Evolutionary conservation across 2,888 invertebrate genomes (phyloP), one percentile per base, ranked within the genome.

Genomic region (Campoletis raptor): DNA sequence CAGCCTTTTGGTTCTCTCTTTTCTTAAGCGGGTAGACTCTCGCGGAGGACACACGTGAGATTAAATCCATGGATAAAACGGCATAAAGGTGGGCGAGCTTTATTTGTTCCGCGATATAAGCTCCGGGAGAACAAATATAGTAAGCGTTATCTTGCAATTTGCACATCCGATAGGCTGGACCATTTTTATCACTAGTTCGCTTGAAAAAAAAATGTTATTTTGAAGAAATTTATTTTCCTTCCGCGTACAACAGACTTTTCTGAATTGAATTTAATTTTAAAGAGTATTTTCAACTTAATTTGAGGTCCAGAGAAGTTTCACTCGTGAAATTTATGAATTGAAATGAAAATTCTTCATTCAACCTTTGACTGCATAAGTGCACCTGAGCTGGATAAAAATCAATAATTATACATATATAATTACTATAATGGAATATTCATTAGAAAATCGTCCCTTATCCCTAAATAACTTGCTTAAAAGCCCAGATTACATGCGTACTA

Each of bases 41-140:
- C 73, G 21, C 37, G 73, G 37, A 74, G 57, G 66, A 72, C 82
- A 86, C 80, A 86, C 85, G 67, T 37, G 81, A 83, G 86, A 86
- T 86, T 78, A 81, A 86, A 86, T 86, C 86, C 81, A 21, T 69
- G 86, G 84, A 86, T 86, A 86, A 86, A 86, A 81, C 81, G 70
- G 73, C 76, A 64, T 69, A 81, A 69, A 84, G 78, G 84, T 86
- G 86, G 86, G 84, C 86, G 86, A 87, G 84, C 81, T 84, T 87
- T 87, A 87, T 87, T 84, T 87, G 86, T 87, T 84, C 84, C 86
- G 81, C 81, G 81, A 85, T 81, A 79, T 85, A 84, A 87, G 81
- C 79, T 81, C 74, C 74, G 8, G 40, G 81, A 30, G 42, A 9
- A 61, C 64, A 45, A 24, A 66, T 81, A 72, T 81, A 81, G 64